A percentile compares a stretch with the other conserved stretches of the same genome.
Conservation (phyloP, 2,888 invertebrate species). For the Baccha elongata region DNA sequence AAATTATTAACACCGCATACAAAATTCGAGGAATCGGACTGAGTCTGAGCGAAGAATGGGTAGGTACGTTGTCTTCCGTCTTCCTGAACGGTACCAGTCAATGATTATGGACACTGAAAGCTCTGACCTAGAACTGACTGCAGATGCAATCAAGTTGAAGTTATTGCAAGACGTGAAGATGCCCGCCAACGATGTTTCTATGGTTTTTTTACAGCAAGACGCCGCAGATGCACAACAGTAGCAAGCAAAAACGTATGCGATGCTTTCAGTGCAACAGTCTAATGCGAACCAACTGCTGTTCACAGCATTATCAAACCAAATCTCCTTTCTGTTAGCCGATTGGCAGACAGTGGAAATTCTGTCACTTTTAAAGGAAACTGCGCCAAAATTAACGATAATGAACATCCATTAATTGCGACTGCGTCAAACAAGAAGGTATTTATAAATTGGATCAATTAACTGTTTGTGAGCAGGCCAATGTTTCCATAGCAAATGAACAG, state of each 20-base stretch:
- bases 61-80: conserved; percentile 76
- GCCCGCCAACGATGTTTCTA: too few relatives aligned
- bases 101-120: conserved; percentile 75
- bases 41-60: conserved; percentile 72
- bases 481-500: background rate
- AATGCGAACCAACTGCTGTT: too few relatives aligned
- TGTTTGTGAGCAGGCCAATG: background rate
- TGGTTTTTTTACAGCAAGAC: too few relatives aligned
- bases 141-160: conserved; percentile 76
- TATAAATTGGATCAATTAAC: conserved; percentile 6
- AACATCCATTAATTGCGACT: background rate
- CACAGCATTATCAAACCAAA: too few relatives aligned
- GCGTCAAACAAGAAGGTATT: conserved; percentile 4
- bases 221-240: too few relatives aligned
- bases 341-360: background rate
- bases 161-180: too few relatives aligned
- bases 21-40: conserved; percentile 75
- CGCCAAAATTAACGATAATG: background rate
- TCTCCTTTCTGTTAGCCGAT: background rate
- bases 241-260: background rate
- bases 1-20: conserved; percentile 76
- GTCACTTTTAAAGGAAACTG: background rate
- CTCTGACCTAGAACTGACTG: conserved; percentile 74
- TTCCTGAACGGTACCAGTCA: conserved; percentile 76
- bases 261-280: too few relatives aligned